A percentile compares a stretch with the other conserved stretches of the same genome.
phyloP scores from a whole-genome alignment of 2,113 vertebrate genomes.

The Sturnira hondurensis region DNA sequence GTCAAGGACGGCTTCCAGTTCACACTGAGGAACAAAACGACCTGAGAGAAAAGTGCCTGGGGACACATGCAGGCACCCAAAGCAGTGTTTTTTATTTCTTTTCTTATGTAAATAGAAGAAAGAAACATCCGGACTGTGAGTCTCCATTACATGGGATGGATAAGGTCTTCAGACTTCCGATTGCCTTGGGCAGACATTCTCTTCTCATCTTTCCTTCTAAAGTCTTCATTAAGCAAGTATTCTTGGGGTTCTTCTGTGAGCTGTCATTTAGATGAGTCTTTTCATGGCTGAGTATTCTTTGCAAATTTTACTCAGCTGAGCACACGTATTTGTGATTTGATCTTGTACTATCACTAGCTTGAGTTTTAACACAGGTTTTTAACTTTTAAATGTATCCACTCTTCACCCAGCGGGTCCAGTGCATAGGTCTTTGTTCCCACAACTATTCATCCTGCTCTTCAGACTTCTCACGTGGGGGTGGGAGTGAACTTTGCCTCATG shows the following conservation, averaged over 20 bases:
- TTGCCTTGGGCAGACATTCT: not conserved
- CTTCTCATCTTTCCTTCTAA: conserved; percentile 2
- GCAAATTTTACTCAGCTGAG: not conserved
- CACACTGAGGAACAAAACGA: not conserved
- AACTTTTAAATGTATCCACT: not conserved
- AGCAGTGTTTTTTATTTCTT: not conserved
- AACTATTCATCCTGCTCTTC: not conserved
- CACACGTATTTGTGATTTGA: not conserved
- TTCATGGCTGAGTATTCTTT: not conserved
- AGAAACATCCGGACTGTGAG: not conserved
- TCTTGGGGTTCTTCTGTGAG: not conserved
- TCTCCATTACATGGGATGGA: not conserved
- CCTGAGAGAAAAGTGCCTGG: not conserved
- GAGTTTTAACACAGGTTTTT: not conserved
- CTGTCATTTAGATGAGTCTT: not conserved
- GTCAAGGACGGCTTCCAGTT: not conserved
- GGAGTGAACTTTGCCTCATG: not conserved
- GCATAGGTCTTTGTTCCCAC: not conserved
- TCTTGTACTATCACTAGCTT: not conserved
- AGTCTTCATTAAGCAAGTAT: not conserved
- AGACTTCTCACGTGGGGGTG: not conserved
- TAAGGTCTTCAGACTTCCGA: not conserved
- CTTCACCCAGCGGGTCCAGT: not conserved
- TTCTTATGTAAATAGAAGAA: conserved; percentile 26
- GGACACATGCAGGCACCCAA: not conserved